Evolutionary conservation across 2,888 invertebrate species (phyloP), one percentile per base, ranked within the genome.

Genomic region (Caenorhabditis afra): DNA sequence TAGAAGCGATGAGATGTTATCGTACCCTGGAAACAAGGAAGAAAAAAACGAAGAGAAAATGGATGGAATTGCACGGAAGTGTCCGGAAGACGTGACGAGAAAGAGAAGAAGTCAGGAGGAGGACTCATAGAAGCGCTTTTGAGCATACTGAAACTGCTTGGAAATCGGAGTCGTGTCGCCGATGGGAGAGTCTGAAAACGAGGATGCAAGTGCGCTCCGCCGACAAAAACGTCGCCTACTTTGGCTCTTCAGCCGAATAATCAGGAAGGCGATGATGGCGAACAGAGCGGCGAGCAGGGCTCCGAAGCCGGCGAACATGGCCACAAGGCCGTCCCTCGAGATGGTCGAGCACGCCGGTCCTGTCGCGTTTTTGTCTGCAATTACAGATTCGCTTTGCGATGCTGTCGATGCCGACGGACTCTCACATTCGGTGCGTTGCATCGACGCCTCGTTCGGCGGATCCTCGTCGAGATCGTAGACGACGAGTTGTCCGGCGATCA

Each of bases 401-500:
- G 3, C 8, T 12, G 16, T 22, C 10, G 3, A 50, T 18, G 20
- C 20, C 20, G 20, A 18, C 50, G 7, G 20, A 20, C 20, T 18
- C 55, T 55, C 35, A 58, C 58, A n/a, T 29, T 62, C n/a, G 18
- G 29, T 7, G 29, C 29, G 29, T 7, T 29, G 29, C 3, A 7
- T 7, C 3, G 29, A 37, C 1, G 57, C 18, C 39, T 79, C 84
- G 22, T 16, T 50, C 16, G 89, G 89, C n/a, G 89, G 89, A 41
- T 87, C 88, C 61, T 90, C 90, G 62, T 90, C 90, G 71, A 90
- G 58, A 75, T 90, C 90, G 77, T 85, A 90, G 39, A 90, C 87
- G 35, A 90, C 57, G 44, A 90, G 71, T 66, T 90, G 90, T 3
- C 90, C 90, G 20, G 90, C 82, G 37, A 90, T 86, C 85, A 87